Base-by-base conservation (phyloP, 2,888 invertebrate genomes). In the Chalcis sispes region DNA sequence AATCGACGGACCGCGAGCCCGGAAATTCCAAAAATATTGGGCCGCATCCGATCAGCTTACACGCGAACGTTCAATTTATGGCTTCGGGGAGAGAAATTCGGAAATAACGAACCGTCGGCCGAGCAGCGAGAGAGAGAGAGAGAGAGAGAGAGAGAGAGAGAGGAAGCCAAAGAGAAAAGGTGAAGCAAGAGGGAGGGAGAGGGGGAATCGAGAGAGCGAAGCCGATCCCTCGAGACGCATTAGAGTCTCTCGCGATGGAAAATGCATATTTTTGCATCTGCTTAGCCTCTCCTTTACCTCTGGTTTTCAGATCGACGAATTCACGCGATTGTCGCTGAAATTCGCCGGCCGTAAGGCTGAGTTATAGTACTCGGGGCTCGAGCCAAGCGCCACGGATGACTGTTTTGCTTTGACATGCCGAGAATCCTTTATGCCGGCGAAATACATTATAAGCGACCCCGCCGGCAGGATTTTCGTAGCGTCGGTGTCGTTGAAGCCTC, bases 181-280 rank as follows among this genome's bases (percentile, higher is more conserved):
- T n/a, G n/a, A n/a, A n/a, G n/a, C n/a, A n/a, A n/a, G n/a, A n/a
- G n/a, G n/a, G n/a, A n/a, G n/a, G 46, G 58, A 18, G 13, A 25
- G 59, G 78, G 77, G 79, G 80, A 82, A 81, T 79, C 79, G 75
- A 75, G 77, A 81, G 79, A 81, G 81, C 81, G 79, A 80, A 80
- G 80, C 80, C 73, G 69, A 36, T 42, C 67, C 67, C 40, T 42
- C 36, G 70, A 70, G 71, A 58, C 62, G 40, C 40, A 1, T 36
- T 73, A 46, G 65, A 58, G 50, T 52, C 10, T 65, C 40, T 20
- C 23, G 66, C 73, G 46, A 64, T 71, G 66, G 67, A 61, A 72
- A 74, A 69, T 65, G 79, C 74, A 79, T 79, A 79, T 79, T 77
- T 79, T 79, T 77, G 69, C 77, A 79, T 77, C 29, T 58, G 59